Evolutionary conservation across 2,888 invertebrate species (phyloP), one percentile per base, ranked within the genome.

Genomic region (Folsomia manolachei): DNA sequence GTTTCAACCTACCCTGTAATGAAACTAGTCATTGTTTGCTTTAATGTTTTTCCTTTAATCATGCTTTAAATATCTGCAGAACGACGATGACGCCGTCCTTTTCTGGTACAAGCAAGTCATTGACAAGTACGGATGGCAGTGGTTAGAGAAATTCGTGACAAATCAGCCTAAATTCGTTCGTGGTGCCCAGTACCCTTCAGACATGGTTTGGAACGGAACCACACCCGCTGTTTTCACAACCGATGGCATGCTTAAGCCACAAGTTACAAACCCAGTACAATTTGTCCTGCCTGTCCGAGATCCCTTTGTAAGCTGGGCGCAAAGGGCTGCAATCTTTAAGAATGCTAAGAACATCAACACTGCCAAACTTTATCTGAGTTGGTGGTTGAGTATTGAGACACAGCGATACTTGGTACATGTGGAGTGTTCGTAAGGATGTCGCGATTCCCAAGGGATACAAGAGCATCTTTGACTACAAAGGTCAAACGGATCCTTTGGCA

Each of bases 281-380:
- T 70, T 53, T 52, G 67, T 72, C 21, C 61, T 75, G 23, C 73
- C 75, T 0, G 60, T 62, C 23, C 51, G 11, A 11, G 73, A 73
- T 70, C 75, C 75, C 1, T 75, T 73, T 27, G 69, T 75, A 2
- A 51, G 62, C 0, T 75, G 75, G 75, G 27, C 75, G 7, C 72
- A 72, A 62, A 52, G 19, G 1, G 72, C 71, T 9, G 75, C 72
- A 56, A 75, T 75, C 27, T 71, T 75, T 19, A 75, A 71, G 23
- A 25, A 60, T 14, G 62, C 75, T 7, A 70, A 64, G 39, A 27
- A 56, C 1, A 70, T 65, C 1, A 56, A 56, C 14, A 27, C 69
- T 26, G 72, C 75, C 18, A 75, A 75, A 56, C 62, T 75, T 24
- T 75, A 72, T 61, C 19, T 75, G 61, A 75, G 70, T 25, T 75